Evolutionary conservation across 2,797 vertebrate species (phyloP), one percentile per base, ranked within the genome.

Genomic region (Tauraco hartlaubi): DNA sequence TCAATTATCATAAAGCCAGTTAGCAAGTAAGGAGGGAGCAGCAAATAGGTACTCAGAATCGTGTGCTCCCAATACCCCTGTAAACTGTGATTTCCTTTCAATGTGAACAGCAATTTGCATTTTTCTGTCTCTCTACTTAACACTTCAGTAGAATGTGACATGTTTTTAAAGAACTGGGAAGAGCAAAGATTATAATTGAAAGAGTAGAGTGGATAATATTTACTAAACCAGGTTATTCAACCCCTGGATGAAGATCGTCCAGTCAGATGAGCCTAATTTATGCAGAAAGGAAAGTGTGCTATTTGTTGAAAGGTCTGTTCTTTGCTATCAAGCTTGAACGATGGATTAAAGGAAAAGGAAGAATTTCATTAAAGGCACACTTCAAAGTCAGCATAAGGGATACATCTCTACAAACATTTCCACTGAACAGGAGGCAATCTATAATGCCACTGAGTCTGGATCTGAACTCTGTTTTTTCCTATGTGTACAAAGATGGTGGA

Each of bases 291-390:
- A 75, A 88, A 67, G 25, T n/a, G 41, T 94, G 43, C 83, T 83
- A 54, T 89, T 96, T 97, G 51, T 82, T 90, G 69, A 73, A 88
- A 96, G 68, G 85, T 78, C 83, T 94, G 21, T 41, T 92, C 82
- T 89, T 91, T 85, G 88, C 74, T 61, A 54, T 23, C 39, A 28
- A 31, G 56, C 55, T 29, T 94, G 73, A 81, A 69, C 62, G 43
- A 55, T 85, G 46, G 51, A 87, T 93, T 85, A 64, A 94, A 75
- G 23, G 39, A 81, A 83, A 63, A 85, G 56, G 33, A 69, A 88
- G n/a, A 68, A 68, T 67, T 79, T 93, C 26, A 75, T 26, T 85
- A 46, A 63, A 86, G 63, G 58, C 43, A 31, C 37, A 64, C 63
- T 58, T 74, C 88, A 75, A 95, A 96, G 68, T 92, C 63, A 92